Conservation (phyloP, 2,113 vertebrate genomes). For the Arothron firmamentum region DNA sequence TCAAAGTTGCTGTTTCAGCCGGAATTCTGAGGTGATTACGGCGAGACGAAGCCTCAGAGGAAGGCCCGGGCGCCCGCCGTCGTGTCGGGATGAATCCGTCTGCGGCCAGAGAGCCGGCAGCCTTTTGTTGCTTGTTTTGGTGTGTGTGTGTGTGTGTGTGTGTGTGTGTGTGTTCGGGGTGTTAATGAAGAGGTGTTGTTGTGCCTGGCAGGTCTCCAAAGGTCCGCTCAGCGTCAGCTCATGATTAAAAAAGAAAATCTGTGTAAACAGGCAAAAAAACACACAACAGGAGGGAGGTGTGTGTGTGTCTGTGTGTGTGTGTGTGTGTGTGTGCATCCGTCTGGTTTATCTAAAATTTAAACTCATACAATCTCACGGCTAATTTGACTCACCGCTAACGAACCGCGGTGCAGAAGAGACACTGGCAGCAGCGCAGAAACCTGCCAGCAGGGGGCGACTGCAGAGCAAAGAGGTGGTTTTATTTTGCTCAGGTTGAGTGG, state of each 20-base stretch:
- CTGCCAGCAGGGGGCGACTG: no score
- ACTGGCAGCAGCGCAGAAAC: no score
- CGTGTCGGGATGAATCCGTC: slow-evolving; percentile 42
- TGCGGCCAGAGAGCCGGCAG: slow-evolving; percentile 39
- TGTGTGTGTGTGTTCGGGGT: slow-evolving; percentile 1
- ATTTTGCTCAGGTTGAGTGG: no score
- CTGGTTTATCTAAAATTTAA: no score
- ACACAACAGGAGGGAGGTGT: slow-evolving; percentile 10
- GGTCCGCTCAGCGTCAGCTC: slow-evolving; percentile 32
- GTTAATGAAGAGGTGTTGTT: slow-evolving; percentile 49
- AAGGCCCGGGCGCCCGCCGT: slow-evolving; percentile 42
- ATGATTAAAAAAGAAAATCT: slow-evolving; percentile 30
- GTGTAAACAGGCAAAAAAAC: slow-evolving; percentile 21
- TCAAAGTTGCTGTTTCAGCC: slow-evolving; percentile 59
- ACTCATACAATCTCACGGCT: no score
- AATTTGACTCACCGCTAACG: no score
- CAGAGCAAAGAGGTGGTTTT: no score
- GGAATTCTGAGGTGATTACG: slow-evolving; percentile 9
- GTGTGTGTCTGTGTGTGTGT: no score
- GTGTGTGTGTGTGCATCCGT: no score
- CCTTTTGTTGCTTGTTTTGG: slow-evolving; percentile 2
- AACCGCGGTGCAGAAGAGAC: no score
- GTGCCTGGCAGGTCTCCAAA: slow-evolving; percentile 28
- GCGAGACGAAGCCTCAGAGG: slow-evolving; percentile 52
- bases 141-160: not conserved